phyloP scores from a whole-genome alignment of 2,797 vertebrate species.

The Cuniculus paca region DNA sequence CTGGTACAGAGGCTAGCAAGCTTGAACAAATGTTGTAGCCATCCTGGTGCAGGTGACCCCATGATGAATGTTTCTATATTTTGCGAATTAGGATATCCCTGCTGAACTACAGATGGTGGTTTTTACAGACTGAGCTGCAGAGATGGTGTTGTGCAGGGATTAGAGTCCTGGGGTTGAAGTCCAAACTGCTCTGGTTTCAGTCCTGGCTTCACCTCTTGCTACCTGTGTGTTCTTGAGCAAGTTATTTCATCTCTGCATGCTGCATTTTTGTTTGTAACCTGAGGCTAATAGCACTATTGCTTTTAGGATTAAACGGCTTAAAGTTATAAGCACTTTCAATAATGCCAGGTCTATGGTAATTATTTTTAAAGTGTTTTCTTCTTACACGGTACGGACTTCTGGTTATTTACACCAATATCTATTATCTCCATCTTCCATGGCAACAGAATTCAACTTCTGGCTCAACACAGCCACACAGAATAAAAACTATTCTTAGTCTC shows the following conservation, averaged over 20 bases:
- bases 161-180: not conserved
- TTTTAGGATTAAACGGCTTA: constrained; percentile 6
- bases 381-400: not conserved
- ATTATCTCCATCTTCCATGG: not conserved
- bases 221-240: not conserved
- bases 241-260: not conserved
- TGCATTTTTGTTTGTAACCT: not conserved
- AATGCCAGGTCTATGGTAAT: not conserved
- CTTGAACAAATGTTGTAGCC: not conserved
- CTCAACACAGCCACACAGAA: not conserved
- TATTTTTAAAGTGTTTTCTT: not conserved
- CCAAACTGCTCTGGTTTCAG: not conserved
- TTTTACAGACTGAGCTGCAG: not conserved
- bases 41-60: not conserved
- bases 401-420: not conserved
- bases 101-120: not conserved
- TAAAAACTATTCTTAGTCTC: not conserved
- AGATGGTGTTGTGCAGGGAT: not conserved
- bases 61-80: not conserved
- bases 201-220: not conserved
- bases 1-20: not conserved
- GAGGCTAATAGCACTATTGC: not conserved
- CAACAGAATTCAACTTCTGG: not conserved
- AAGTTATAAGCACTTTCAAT: constrained; percentile 31
- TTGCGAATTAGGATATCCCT: not conserved